Conservation (phyloP, 2,888 invertebrate genomes). For the Disparrhopalites patrizii region DNA sequence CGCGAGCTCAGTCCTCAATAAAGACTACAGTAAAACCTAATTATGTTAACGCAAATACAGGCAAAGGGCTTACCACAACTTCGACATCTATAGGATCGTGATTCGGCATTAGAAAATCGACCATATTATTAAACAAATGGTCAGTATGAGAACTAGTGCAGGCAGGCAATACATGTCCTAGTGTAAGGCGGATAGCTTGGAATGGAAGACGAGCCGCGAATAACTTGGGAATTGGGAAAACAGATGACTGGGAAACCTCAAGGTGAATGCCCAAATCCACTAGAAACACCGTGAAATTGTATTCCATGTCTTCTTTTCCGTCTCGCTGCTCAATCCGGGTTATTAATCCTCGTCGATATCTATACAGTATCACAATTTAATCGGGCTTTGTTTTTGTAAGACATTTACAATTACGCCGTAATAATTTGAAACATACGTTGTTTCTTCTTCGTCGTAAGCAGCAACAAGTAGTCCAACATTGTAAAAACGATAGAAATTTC, state of each 20-base stretch:
- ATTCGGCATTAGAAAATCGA: constrained; percentile 10
- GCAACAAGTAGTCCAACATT: constrained; percentile 17
- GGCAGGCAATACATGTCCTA: not conserved
- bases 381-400: no score
- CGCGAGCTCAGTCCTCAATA: no score
- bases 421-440: no score
- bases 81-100: not conserved
- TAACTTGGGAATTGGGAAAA: constrained; percentile 14
- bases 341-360: constrained; percentile 12
- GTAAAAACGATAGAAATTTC: constrained; percentile 11
- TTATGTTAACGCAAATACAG: no score
- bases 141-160: not conserved
- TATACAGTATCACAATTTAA: no score
- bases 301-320: not conserved
- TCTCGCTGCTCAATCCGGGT: not conserved
- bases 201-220: constrained; percentile 11
- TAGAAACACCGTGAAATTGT: constrained; percentile 6
- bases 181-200: not conserved
- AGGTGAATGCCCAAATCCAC: constrained; percentile 12
- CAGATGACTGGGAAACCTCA: not conserved
- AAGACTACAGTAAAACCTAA: no score
- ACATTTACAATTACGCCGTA: no score
- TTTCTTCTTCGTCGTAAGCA: not conserved
- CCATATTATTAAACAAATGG: not conserved
- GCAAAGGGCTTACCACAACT: constrained; percentile 18